A percentile compares a stretch with the other conserved stretches of the same genome.
phyloP scores from a whole-genome alignment of 2,797 vertebrate species.

The Dryobates pubescens region DNA sequence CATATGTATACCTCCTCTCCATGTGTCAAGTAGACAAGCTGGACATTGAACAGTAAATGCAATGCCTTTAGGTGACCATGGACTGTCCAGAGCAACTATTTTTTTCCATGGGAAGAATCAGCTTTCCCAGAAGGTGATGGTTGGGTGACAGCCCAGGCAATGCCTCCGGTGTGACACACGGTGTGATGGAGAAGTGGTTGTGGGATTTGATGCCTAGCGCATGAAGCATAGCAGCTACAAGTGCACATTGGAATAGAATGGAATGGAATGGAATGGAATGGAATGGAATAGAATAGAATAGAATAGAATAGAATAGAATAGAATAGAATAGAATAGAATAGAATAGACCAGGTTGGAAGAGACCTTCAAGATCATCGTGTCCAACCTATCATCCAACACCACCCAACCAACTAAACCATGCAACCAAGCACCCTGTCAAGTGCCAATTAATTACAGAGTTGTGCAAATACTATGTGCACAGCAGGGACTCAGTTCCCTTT shows the following conservation, averaged over 20 bases:
- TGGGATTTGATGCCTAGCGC: neutral
- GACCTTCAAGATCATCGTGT: too few relatives aligned
- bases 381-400: too few relatives aligned
- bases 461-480: neutral
- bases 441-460: neutral
- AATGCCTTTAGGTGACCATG: neutral
- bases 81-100: neutral
- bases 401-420: too few relatives aligned
- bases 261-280: too few relatives aligned
- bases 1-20: fast-evolving
- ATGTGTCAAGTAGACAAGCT: neutral
- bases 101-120: neutral
- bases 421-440: too few relatives aligned
- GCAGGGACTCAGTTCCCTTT: neutral
- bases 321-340: too few relatives aligned
- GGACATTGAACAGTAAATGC: neutral
- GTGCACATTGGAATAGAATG: too few relatives aligned
- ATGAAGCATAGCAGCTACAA: neutral
- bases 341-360: too few relatives aligned
- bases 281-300: too few relatives aligned
- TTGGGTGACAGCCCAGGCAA: neutral
- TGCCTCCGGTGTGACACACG: neutral
- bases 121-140: neutral
- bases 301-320: too few relatives aligned
- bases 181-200: neutral